These are phyloP conservation scores for Aphelenchoides bicaudatus DNA, from an alignment of 2,888 invertebrate species.

Conservation along the genomic window DNA sequence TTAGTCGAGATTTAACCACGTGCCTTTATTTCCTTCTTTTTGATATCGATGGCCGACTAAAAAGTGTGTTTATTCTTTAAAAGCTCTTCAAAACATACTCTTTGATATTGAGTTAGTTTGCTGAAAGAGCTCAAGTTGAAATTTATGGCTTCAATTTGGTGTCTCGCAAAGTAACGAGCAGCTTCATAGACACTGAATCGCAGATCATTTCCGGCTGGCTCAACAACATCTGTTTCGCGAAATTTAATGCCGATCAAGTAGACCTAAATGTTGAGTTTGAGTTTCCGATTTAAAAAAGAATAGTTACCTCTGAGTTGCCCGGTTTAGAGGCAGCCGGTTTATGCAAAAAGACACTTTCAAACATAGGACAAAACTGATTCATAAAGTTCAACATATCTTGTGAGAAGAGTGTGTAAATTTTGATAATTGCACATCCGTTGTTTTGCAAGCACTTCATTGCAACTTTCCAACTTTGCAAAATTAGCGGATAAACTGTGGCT, in stretches of 20 bases:
- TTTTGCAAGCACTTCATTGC: constrained; percentile 27
- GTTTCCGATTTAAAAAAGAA: not conserved
- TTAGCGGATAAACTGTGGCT: constrained; percentile 24
- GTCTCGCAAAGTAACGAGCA: constrained; percentile 22
- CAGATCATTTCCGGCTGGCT: not conserved
- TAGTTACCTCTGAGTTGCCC: constrained; percentile 42
- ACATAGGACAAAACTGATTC: constrained; percentile 16
- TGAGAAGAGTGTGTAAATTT: constrained; percentile 33
- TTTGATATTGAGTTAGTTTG: constrained; percentile 20
- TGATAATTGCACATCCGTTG: constrained; percentile 36
- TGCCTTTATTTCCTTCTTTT: not conserved
- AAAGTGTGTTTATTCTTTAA: constrained; percentile 10
- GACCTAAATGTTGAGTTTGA: constrained; percentile 12
- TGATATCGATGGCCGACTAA: not conserved
- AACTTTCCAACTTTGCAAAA: constrained; percentile 31
- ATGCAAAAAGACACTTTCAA: constrained; percentile 25
- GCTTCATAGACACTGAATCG: too few species aligned
- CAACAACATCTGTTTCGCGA: not conserved
- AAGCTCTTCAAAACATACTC: constrained; percentile 18
- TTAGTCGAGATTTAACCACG: too few species aligned
- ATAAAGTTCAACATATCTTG: constrained; percentile 26
- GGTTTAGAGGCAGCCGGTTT: constrained; percentile 41
- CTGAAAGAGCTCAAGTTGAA: constrained; percentile 33
- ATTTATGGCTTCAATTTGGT: constrained; percentile 32
- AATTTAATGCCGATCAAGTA: constrained; percentile 11